Conservation (phyloP, 2,888 invertebrate genomes). For the Ellobium chinense region DNA sequence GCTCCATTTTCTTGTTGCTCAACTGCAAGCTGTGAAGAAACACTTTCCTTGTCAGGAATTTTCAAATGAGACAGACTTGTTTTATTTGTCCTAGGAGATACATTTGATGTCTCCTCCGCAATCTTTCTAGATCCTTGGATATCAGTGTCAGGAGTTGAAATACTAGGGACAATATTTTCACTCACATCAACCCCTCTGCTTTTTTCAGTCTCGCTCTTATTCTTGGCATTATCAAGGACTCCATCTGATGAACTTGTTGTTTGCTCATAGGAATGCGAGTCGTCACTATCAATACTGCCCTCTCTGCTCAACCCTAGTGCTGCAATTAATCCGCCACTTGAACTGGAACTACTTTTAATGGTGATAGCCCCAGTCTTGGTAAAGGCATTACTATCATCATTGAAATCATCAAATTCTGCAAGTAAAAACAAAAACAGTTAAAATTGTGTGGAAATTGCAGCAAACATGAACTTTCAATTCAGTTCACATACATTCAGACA, state of each 20-base stretch:
- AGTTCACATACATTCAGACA: too few relatives aligned
- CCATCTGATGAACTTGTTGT: slow-evolving; percentile 13
- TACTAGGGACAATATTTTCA: not conserved
- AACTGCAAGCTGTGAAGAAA: not conserved
- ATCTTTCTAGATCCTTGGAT: not conserved
- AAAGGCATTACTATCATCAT: slow-evolving; percentile 76
- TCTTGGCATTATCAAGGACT: not conserved
- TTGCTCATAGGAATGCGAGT: slow-evolving; percentile 41
- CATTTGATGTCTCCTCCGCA: not conserved
- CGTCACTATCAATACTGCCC: slow-evolving; percentile 70
- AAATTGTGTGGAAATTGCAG: too few relatives aligned
- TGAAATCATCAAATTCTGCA: slow-evolving; percentile 71
- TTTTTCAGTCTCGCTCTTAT: not conserved
- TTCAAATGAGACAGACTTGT: not conserved
- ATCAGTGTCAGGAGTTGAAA: not conserved
- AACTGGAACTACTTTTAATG: slow-evolving; percentile 76
- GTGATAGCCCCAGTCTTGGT: slow-evolving; percentile 77
- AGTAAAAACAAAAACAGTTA: not conserved
- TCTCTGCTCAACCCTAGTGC: slow-evolving; percentile 71
- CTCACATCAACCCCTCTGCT: not conserved
- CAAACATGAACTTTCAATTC: too few relatives aligned
- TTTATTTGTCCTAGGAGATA: not conserved
- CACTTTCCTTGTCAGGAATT: not conserved
- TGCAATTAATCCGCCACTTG: slow-evolving; percentile 75
- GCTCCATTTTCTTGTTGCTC: not conserved